These are phyloP conservation scores for Semotilus atromaculatus DNA, from an alignment of 2,797 vertebrate species.

Conservation along the genomic window DNA sequence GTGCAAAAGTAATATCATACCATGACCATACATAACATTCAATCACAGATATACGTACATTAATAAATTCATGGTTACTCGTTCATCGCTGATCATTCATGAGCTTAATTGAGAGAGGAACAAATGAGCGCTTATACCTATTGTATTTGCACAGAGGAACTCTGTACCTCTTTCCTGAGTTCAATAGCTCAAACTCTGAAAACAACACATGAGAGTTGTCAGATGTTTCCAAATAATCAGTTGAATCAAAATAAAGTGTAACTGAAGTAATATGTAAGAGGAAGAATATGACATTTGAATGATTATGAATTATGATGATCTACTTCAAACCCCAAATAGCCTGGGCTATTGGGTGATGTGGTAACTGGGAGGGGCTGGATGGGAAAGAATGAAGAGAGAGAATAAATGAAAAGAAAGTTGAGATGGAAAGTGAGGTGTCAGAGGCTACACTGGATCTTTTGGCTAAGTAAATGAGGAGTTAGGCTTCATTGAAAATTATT, in stretches of 20 bases:
- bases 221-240: no score
- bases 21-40: no score
- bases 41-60: no score
- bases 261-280: slow-evolving; percentile 5
- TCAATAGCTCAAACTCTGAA: no score
- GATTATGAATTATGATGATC: slow-evolving; percentile 6
- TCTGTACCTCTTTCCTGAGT: no score
- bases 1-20: no score
- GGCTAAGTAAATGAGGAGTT: slow-evolving; percentile 32
- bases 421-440: slow-evolving; percentile 58
- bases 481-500: slow-evolving; percentile 50
- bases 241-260: neutral
- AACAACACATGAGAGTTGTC: no score
- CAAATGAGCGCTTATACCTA: no score
- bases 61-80: no score
- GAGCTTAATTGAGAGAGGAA: no score
- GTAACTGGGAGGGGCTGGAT: slow-evolving; percentile 6
- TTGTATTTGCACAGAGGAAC: no score
- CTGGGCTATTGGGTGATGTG: slow-evolving; percentile 64
- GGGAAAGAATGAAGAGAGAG: slow-evolving; percentile 24
- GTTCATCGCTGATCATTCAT: no score
- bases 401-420: slow-evolving; percentile 20
- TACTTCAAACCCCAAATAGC: neutral
- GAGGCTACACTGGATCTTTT: slow-evolving; percentile 61
- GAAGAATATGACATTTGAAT: slow-evolving; percentile 30